Conservation (phyloP, 2,888 invertebrate species). For the Dryomyza anilis region DNA sequence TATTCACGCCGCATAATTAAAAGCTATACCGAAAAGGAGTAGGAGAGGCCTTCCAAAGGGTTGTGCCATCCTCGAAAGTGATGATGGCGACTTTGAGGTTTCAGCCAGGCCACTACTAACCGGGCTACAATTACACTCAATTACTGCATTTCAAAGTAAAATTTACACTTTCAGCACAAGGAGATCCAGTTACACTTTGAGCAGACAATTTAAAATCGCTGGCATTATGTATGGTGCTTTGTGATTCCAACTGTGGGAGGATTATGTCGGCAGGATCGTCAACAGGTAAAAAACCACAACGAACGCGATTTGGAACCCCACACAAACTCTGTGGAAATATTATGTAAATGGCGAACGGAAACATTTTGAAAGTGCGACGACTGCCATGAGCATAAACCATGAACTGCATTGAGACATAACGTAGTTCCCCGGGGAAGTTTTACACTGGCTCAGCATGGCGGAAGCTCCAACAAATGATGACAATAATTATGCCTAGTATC, state of each 20-base stretch:
- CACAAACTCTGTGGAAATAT: constrained; percentile 50
- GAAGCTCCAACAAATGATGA: constrained; percentile 26
- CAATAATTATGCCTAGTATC: constrained; percentile 33
- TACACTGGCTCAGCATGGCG: constrained; percentile 23
- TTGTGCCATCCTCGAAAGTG: constrained; percentile 16
- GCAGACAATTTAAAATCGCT: constrained; percentile 16
- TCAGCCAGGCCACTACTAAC: constrained; percentile 32
- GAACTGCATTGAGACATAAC: not conserved
- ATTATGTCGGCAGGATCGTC: constrained; percentile 6
- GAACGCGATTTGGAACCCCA: constrained; percentile 38
- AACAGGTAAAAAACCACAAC: constrained; percentile 21
- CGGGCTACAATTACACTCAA: constrained; percentile 61
- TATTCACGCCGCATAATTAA: constrained; percentile 56
- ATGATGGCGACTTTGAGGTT: constrained; percentile 26
- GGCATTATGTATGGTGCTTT: constrained; percentile 12
- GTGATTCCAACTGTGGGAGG: not conserved
- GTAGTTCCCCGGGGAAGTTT: constrained; percentile 29
- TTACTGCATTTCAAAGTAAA: constrained; percentile 52
- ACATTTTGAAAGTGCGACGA: constrained; percentile 49
- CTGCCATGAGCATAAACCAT: constrained; percentile 37
- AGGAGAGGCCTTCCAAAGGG: constrained; percentile 29
- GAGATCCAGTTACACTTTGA: constrained; percentile 50
- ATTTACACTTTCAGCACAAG: constrained; percentile 39
- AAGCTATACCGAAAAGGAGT: constrained; percentile 37
- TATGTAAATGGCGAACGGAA: constrained; percentile 61